Evolutionary conservation across 2,888 invertebrate species (phyloP).

Genomic region (Cheilosia scutellata): DNA sequence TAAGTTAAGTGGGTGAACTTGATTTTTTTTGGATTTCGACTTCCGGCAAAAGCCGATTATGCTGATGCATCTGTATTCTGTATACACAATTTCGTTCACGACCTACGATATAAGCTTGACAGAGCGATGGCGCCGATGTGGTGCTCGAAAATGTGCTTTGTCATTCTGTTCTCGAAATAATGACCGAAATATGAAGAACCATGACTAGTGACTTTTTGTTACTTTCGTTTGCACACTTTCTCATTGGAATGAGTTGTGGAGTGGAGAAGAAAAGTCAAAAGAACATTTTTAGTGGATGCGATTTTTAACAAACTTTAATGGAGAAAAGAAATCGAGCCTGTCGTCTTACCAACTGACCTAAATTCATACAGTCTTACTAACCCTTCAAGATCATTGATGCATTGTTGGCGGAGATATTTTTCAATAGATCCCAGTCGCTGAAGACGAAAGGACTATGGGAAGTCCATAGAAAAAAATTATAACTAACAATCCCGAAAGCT

Average conservation of each 20-base stretch:
- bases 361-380: too few relatives aligned
- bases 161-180: slow-evolving; percentile 5
- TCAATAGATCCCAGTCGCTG: too few relatives aligned
- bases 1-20: slow-evolving; percentile 69
- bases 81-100: slow-evolving; percentile 33
- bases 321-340: too few relatives aligned
- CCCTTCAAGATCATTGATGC: too few relatives aligned
- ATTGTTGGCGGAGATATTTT: too few relatives aligned
- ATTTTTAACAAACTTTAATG: too few relatives aligned
- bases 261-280: not conserved
- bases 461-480: too few relatives aligned
- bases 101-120: slow-evolving; percentile 26
- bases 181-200: slow-evolving; percentile 21
- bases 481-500: too few relatives aligned
- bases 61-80: slow-evolving; percentile 16
- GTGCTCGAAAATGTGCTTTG: slow-evolving; percentile 32
- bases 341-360: too few relatives aligned
- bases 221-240: slow-evolving; percentile 51
- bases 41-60: slow-evolving; percentile 62
- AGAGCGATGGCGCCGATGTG: slow-evolving; percentile 21
- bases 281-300: not conserved
- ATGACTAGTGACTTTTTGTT: slow-evolving; percentile 5
- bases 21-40: slow-evolving; percentile 52
- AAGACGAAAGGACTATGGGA: too few relatives aligned
- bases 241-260: not conserved